phyloP scores from a whole-genome alignment of 2,113 vertebrate genomes.

The Boleophthalmus pectinirostris region DNA sequence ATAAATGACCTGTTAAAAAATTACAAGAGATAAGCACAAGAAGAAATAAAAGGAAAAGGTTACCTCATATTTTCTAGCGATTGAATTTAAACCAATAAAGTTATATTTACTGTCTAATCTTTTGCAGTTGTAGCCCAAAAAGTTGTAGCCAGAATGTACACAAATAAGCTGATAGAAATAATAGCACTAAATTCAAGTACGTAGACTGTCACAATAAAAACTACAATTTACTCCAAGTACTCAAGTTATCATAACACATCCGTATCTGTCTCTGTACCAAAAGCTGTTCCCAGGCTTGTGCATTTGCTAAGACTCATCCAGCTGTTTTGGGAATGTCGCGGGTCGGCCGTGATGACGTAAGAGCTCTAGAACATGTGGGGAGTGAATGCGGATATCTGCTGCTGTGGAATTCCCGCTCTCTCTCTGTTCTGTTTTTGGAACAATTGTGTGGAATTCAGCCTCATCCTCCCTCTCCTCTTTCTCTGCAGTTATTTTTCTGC shows the following conservation, averaged over 20 bases:
- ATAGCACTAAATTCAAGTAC: too few relatives aligned
- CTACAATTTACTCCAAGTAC: not conserved
- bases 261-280: conserved; percentile 29
- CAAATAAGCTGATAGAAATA: too few relatives aligned
- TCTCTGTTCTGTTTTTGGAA: conserved; percentile 72
- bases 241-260: not conserved
- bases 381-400: conserved; percentile 72
- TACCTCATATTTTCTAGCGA: too few relatives aligned
- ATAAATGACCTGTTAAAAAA: too few relatives aligned
- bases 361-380: conserved; percentile 32
- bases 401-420: conserved; percentile 69
- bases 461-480: conserved; percentile 42
- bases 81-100: too few relatives aligned
- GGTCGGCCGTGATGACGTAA: conserved; percentile 69
- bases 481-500: conserved; percentile 27
- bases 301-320: conserved; percentile 46
- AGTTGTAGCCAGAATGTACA: too few relatives aligned
- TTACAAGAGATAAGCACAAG: too few relatives aligned
- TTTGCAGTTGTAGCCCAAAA: too few relatives aligned
- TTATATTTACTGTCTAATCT: too few relatives aligned
- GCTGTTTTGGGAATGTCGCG: conserved; percentile 67
- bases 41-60: too few relatives aligned
- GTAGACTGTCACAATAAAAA: too few relatives aligned
- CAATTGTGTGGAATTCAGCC: conserved; percentile 58
- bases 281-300: conserved; percentile 16